These are phyloP conservation scores for Drosophila cognata DNA, from an alignment of 2,888 invertebrate genomes.

Conservation along the genomic window DNA sequence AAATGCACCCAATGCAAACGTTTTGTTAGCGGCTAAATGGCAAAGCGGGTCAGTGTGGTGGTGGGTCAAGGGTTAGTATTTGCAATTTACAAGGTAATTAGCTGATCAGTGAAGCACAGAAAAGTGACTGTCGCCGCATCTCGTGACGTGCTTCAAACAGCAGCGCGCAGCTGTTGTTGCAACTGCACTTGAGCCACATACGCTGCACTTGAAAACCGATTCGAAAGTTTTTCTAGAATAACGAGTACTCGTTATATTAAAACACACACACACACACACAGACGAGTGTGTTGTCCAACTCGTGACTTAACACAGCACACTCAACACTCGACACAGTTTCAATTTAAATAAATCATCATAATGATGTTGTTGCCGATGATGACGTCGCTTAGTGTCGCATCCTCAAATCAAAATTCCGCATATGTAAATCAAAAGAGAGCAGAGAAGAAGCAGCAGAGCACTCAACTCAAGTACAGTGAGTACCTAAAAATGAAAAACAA, in stretches of 20 bases:
- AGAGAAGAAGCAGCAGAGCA: constrained; percentile 43
- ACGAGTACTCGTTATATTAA: constrained; percentile 16
- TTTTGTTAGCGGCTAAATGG: constrained; percentile 34
- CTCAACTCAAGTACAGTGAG: constrained; percentile 19
- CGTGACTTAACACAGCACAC: constrained; percentile 43
- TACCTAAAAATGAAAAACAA: constrained; percentile 20
- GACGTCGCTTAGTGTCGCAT: constrained; percentile 26
- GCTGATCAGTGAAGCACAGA: constrained; percentile 11
- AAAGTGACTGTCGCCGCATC: constrained; percentile 51
- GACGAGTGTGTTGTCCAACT: constrained; percentile 22
- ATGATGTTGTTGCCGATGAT: constrained; percentile 32
- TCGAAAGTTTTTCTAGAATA: constrained; percentile 65
- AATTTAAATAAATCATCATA: constrained; percentile 73
- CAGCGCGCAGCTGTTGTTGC: constrained; percentile 10
- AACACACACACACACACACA: constrained; percentile 6
- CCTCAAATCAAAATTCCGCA: constrained; percentile 44
- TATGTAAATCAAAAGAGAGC: constrained; percentile 17
- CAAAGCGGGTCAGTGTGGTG: constrained; percentile 26
- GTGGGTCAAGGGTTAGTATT: constrained; percentile 1
- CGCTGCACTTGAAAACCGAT: constrained; percentile 68
- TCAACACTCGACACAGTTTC: constrained; percentile 58
- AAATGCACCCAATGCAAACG: constrained; percentile 41
- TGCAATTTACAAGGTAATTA: constrained; percentile 40
- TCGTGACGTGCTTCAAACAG: constrained; percentile 41
- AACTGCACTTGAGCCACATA: constrained; percentile 75